A percentile compares a stretch with the other conserved stretches of the same genome.
These are phyloP conservation scores for Melanchra persicariae DNA, from an alignment of 2,888 invertebrate species.

Conservation along the genomic window DNA sequence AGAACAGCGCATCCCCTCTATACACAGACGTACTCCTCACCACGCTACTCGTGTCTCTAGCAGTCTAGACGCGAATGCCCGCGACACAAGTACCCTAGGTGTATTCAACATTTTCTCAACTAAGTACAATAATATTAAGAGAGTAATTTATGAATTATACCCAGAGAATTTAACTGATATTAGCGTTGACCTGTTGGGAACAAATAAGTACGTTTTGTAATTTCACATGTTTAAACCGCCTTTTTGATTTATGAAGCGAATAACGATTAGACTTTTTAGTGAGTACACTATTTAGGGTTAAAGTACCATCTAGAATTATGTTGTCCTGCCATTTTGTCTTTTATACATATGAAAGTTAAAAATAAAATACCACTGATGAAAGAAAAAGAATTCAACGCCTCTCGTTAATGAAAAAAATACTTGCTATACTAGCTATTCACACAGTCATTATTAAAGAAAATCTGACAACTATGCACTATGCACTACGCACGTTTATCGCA, in stretches of 20 bases:
- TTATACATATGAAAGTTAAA: conserved; percentile 13
- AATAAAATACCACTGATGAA: conserved; percentile 8
- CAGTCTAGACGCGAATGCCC: conserved; percentile 64
- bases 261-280: conserved; percentile 34
- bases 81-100: conserved; percentile 50
- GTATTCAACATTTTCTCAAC: conserved; percentile 56
- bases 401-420: neutral
- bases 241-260: conserved; percentile 49
- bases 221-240: conserved; percentile 51
- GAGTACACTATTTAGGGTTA: conserved; percentile 22
- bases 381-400: neutral
- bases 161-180: conserved; percentile 78
- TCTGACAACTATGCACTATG: neutral
- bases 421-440: neutral
- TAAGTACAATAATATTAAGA: conserved; percentile 68
- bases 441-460: neutral
- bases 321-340: conserved; percentile 42
- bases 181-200: conserved; percentile 81
- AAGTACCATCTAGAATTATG: conserved; percentile 35
- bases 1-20: conserved; percentile 73
- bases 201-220: conserved; percentile 75
- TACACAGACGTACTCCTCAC: conserved; percentile 49
- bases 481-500: neutral
- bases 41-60: conserved; percentile 62
- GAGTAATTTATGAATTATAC: conserved; percentile 68